Percentiles rank a stretch among this genome's conserved stretches.
These are phyloP conservation scores for Anguilla pacifica DNA, from an alignment of 2,797 vertebrate genomes.

Conservation along the genomic window DNA sequence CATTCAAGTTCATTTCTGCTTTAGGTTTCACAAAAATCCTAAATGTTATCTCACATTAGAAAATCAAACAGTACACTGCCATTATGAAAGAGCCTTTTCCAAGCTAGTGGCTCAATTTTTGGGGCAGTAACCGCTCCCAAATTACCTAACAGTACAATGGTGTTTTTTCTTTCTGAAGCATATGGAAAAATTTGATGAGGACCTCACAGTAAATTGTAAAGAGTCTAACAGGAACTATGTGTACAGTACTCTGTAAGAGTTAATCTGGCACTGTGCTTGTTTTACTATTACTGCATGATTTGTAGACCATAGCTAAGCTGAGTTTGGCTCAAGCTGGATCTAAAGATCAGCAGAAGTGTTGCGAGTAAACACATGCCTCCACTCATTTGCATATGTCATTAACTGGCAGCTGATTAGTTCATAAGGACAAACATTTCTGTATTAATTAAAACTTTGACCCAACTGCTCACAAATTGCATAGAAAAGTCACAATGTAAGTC, in stretches of 20 bases:
- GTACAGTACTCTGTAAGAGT: no score
- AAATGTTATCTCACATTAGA: not conserved
- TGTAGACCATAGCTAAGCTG: not conserved
- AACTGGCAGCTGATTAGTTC: not conserved
- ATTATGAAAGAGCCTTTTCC: not conserved
- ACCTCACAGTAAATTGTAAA: no score
- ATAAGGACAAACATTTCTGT: not conserved
- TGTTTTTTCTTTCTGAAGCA: not conserved
- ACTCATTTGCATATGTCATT: not conserved
- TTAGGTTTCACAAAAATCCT: not conserved
- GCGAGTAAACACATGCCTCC: not conserved
- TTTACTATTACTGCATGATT: not conserved
- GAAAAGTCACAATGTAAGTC: not conserved
- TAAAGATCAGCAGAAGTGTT: not conserved
- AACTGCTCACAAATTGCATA: not conserved
- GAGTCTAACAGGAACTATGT: no score
- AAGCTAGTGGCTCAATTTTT: not conserved
- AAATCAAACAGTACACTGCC: not conserved
- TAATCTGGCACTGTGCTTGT: no score
- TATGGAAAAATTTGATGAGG: not conserved
- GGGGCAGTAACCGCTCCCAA: not conserved
- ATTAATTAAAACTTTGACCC: slow-evolving; percentile 1
- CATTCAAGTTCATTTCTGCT: not conserved
- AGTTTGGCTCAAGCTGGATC: not conserved
- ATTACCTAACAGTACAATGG: not conserved